Evolutionary conservation across 2,797 vertebrate genomes (phyloP), one percentile per base, ranked within the genome.

Genomic region (Gadopsis marmoratus): DNA sequence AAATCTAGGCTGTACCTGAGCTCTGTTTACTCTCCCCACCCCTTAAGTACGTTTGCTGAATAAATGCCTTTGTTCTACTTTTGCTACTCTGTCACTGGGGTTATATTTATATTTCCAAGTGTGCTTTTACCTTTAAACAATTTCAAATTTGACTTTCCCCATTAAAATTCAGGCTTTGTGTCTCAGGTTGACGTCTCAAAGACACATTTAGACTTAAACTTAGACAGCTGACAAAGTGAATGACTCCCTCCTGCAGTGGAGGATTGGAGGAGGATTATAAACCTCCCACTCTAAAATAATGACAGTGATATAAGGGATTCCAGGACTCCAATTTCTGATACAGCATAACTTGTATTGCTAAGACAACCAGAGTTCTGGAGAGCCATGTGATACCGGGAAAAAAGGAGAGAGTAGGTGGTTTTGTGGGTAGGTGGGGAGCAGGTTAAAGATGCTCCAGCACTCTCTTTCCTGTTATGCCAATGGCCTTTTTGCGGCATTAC

Each of bases 361-460:
- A 83, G 58, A 74, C 55, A 86, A 61, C 60, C 55, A 29, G 70
- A 63, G 84, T 69, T 84, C 45, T 75, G 62, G 48, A 78, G 66
- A 78, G 79, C 55, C 35, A 68, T 81, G 72, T 77, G 71, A 79
- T 79, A 68, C 66, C 33, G 47, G 75, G 71, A 86, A 75, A 81
- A 66, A 74, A 71, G 78, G 43, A 84, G 76, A 70, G 84, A 88
- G 91, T 89, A 81, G 88, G 89, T 84, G 86, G 83, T 84, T 85
- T 86, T 85, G 73, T 83, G 88, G 88, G 86, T 88, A 87, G 86
- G 85, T 90, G 85, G 86, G 85, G 85, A 90, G 73, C 87, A 91
- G 91, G 92, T 90, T 83, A 81, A 86, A 89, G 89, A 89, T 89
- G 78, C 81, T 90, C 86, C 71, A 71, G 54, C 37, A 50, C 83